Base-by-base conservation (phyloP, 1,140 invertebrate genomes). In the Drosophila yakuba region DNA sequence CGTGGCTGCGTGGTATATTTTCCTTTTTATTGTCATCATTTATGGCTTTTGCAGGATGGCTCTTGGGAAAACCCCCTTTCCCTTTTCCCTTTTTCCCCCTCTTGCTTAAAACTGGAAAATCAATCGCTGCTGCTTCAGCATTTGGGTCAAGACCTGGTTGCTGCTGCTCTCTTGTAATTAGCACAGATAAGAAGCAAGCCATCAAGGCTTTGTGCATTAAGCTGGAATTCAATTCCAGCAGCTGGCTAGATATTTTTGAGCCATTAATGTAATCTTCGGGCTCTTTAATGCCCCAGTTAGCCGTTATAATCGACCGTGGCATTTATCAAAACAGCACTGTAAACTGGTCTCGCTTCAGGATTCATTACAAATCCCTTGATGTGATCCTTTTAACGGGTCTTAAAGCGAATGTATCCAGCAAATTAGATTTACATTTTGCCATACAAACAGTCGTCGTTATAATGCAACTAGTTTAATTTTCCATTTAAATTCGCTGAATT, bases 1-100 rank as follows among this genome's bases (percentile, higher is more conserved):
- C 80, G 80, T 84, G 80, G 81, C 80, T 85, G 80, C 68, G 41
- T 77, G 35, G 43, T 43, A 56, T 69, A 47, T 69, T 28, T 56
- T 38, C 47, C 6, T 71, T 71, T 71, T 71, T 71, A 71, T 71
- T 71, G 67, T 71, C 67, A 72, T 72, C 66, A 72, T 72, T 71
- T 71, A 72, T 72, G 66, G 68, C 68, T 71, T 57, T 56, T 47
- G 7, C n/a, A 38, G 32, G 7, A 35, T 39, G 32, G 39, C n/a
- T 15, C 35, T 47, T 43, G 11, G 51, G 35, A 23, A 60, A 82
- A 78, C 61, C 74, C 74, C 62, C 62, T 58, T 63, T 48, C 4
- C 23, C 23, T 25, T 25, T 25, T 25, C 23, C 23, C 3, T 5
- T 3, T 25, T 28, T 11, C 8, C n/a, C 7, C n/a, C 2, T 10